Evolutionary conservation across 2,888 invertebrate genomes (phyloP), one percentile per base, ranked within the genome.

Genomic region (Eudasyphora cyanicolor): DNA sequence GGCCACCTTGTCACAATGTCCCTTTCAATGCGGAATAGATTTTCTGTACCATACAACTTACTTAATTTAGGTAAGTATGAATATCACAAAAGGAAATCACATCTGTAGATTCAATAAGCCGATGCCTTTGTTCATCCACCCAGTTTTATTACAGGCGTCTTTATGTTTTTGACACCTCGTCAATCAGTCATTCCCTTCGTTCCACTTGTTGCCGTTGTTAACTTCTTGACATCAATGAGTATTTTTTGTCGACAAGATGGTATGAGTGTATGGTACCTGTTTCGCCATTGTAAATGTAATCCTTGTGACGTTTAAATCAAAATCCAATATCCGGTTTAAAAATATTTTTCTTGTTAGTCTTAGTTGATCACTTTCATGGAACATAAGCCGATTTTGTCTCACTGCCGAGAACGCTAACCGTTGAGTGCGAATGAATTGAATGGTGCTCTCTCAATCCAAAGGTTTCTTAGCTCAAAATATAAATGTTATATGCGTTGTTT

Each of bases 271-370:
- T 35, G 35, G 35, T 73, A 35, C 32, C 29, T 51, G 21, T 35
- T 64, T 38, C 10, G 17, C n/a, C 17, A n/a, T 32, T 62, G 57
- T 21, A 38, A 84, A 75, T 49, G 73, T 87, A 89, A 89, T 89
- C 88, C 88, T 87, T 89, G 85, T 89, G 87, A 89, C 89, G 86
- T 87, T 87, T 83, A 54, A 79, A 69, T 73, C 67, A 79, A 82
- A 81, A 78, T 75, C 88, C 86, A 87, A 88, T 87, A 87, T 89
- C 86, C 87, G 85, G 86, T 85, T 80, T 75, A 69, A 80, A 82
- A 78, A 71, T 35, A 19, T 51, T 73, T 51, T 64, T 74, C 45
- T 51, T 77, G 32, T n/a, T 76, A 74, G 51, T 83, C 27, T 27
- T 74, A 79, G 73, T 14, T 62, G 69, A 83, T 83, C 79, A 73